These are phyloP conservation scores for Azemiops feae DNA, from an alignment of 2,113 vertebrate species.

Conservation along the genomic window DNA sequence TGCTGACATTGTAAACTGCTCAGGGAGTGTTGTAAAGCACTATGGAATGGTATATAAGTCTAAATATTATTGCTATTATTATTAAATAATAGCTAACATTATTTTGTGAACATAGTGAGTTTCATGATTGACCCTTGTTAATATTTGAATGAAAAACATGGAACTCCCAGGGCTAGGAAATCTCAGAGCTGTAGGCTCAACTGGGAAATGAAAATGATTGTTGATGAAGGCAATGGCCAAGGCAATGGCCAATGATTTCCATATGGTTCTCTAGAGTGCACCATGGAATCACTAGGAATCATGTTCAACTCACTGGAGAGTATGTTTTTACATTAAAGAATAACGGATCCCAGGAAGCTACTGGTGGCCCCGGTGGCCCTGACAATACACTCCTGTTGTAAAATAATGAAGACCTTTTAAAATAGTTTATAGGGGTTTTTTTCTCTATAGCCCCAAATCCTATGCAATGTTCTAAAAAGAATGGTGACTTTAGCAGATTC, in stretches of 20 bases:
- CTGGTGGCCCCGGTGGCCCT: background rate
- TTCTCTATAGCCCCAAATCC: rapidly evolving
- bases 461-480: background rate
- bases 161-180: background rate
- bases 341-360: background rate
- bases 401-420: background rate
- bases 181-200: background rate
- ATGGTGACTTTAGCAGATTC: background rate
- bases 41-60: background rate
- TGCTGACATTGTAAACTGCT: background rate
- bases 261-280: background rate
- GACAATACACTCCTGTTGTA: background rate
- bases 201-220: background rate
- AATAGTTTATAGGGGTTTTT: background rate
- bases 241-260: background rate
- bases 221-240: background rate
- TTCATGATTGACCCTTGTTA: background rate
- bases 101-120: background rate
- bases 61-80: background rate
- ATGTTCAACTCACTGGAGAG: background rate
- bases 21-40: background rate
- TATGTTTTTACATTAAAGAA: background rate
- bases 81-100: background rate
- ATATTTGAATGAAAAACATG: background rate
- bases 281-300: background rate